A percentile compares a stretch with the other conserved stretches of the same genome.
Evolutionary conservation across 2,113 vertebrate genomes (phyloP).

Genomic region (Gallinago media): DNA sequence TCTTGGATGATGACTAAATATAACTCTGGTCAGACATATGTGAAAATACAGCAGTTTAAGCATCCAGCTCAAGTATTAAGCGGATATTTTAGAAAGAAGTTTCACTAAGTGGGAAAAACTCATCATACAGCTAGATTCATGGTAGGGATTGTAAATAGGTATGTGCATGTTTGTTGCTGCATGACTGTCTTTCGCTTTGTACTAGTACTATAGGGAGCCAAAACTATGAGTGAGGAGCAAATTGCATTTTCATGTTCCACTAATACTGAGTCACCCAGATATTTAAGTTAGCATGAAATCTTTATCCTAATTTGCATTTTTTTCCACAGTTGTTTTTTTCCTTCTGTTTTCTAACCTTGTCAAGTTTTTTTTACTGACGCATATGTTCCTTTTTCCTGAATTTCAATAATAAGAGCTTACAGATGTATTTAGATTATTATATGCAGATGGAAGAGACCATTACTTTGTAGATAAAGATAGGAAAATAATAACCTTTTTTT

Average conservation of each 20-base stretch:
- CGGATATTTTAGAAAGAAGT: background rate
- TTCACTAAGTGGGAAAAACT: background rate
- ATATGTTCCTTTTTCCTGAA: background rate
- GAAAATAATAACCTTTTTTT: background rate
- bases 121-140: background rate
- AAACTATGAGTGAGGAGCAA: background rate
- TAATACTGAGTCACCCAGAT: background rate
- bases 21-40: background rate
- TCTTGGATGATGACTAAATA: background rate
- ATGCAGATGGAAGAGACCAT: background rate
- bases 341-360: background rate
- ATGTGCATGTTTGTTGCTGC: background rate
- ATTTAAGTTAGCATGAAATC: background rate
- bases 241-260: background rate
- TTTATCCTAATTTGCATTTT: background rate
- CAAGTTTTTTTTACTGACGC: background rate
- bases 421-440: background rate
- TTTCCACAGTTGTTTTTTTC: background rate
- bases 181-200: background rate
- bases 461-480: background rate
- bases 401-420: background rate
- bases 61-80: background rate
- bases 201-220: background rate
- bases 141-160: background rate
- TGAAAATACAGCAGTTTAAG: background rate